Percentiles rank a stretch among this genome's conserved stretches.
phyloP scores from a whole-genome alignment of 1,140 invertebrate genomes.

The Cephus cinctus region DNA sequence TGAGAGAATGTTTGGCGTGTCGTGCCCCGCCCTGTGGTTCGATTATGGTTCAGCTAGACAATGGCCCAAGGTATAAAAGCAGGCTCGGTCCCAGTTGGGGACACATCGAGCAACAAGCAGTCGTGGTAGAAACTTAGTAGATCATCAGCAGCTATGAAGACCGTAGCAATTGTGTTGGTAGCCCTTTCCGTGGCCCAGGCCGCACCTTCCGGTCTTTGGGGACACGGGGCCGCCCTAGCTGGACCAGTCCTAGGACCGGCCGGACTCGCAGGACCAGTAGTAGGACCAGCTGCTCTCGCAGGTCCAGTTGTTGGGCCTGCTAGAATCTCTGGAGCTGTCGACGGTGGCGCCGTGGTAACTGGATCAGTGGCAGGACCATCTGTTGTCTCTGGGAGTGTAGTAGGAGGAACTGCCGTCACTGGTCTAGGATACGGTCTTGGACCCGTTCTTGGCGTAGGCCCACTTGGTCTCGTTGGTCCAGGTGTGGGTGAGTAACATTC shows the following conservation, averaged over 20 bases:
- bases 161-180: constrained; percentile 33
- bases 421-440: constrained; percentile 14
- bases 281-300: constrained; percentile 37
- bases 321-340: constrained; percentile 48
- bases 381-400: constrained; percentile 44
- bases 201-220: constrained; percentile 40
- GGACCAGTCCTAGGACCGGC: constrained; percentile 39
- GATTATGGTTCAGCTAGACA: constrained; percentile 23
- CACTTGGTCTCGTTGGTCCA: constrained; percentile 6
- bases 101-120: too few species aligned
- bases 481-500: too few species aligned
- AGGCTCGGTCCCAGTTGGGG: constrained; percentile 23
- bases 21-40: constrained; percentile 49
- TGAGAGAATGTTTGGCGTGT: constrained; percentile 46
- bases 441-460: constrained; percentile 15
- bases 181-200: constrained; percentile 36
- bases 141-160: constrained; percentile 31
- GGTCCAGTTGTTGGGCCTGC: constrained; percentile 46
- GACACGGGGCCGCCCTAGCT: constrained; percentile 34
- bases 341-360: constrained; percentile 47
- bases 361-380: constrained; percentile 50
- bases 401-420: constrained; percentile 33
- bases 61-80: too few species aligned
- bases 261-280: constrained; percentile 34
- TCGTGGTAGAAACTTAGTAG: too few species aligned